phyloP scores from a whole-genome alignment of 2,113 vertebrate genomes.

The Chauna torquata region DNA sequence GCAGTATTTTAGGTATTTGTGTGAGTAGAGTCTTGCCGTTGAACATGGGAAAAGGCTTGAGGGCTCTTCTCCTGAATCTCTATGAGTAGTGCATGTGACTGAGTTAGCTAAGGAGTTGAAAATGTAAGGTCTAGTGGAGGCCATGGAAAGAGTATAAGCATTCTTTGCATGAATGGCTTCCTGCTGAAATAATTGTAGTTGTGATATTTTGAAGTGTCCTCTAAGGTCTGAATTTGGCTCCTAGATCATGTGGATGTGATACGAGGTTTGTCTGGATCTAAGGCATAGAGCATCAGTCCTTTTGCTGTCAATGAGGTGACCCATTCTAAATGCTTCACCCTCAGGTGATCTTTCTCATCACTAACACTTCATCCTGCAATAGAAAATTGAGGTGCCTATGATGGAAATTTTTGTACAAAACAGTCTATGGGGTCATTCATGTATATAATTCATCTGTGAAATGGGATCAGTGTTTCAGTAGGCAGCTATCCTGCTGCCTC shows the following conservation, averaged over 20 bases:
- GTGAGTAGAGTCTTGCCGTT: neutral
- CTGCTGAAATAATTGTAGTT: neutral
- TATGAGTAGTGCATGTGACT: neutral
- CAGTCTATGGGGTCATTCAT: neutral
- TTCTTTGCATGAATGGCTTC: neutral
- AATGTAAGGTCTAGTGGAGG: neutral
- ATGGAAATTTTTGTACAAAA: neutral
- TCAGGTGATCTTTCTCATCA: neutral
- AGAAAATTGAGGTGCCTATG: neutral
- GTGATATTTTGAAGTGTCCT: neutral
- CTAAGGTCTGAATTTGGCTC: neutral
- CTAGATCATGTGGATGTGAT: accelerated
- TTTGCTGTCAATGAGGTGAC: neutral
- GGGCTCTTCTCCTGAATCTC: neutral
- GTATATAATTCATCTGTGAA: neutral
- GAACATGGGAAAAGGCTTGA: neutral
- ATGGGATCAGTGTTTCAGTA: neutral
- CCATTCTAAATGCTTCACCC: neutral
- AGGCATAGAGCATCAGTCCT: accelerated
- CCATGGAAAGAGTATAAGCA: neutral
- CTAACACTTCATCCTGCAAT: neutral
- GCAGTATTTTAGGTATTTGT: neutral
- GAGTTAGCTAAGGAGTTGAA: neutral
- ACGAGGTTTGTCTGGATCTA: neutral
- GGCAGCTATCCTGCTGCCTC: too few species aligned